Percentiles rank a stretch among this genome's conserved stretches.
phyloP scores from a whole-genome alignment of 2,888 invertebrate genomes.

The Lithosia quadra region DNA sequence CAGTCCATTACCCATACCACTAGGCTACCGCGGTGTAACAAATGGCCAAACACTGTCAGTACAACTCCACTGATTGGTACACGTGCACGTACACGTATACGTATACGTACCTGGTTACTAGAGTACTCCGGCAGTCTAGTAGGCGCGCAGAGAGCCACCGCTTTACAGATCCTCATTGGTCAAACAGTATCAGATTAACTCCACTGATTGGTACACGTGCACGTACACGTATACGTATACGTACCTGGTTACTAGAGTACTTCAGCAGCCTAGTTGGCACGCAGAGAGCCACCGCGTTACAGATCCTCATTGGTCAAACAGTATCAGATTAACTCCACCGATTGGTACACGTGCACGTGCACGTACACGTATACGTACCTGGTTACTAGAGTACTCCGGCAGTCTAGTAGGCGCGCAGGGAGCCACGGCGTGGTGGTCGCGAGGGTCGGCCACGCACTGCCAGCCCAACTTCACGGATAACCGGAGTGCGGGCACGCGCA shows the following conservation, averaged over 20 bases:
- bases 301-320: too few species aligned
- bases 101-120: slow-evolving; percentile 82
- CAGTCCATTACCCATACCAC: too few species aligned
- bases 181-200: too few species aligned
- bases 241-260: slow-evolving; percentile 91
- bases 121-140: slow-evolving; percentile 98
- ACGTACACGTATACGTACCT: slow-evolving; percentile 80
- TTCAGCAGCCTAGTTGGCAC: slow-evolving; percentile 98
- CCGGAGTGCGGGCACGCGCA: slow-evolving; percentile 96
- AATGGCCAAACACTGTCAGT: too few species aligned
- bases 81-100: too few species aligned
- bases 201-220: too few species aligned
- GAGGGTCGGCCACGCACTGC: slow-evolving; percentile 96
- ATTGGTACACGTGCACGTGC: neutral
- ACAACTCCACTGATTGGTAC: too few species aligned
- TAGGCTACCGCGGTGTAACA: too few species aligned
- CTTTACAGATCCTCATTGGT: too few species aligned
- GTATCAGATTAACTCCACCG: neutral
- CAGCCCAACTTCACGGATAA: slow-evolving; percentile 94
- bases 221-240: too few species aligned
- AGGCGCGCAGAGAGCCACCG: slow-evolving; percentile 98
- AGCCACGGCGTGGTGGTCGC: slow-evolving; percentile 98
- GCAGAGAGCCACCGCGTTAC: slow-evolving; percentile 96
- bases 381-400: slow-evolving; percentile 98
- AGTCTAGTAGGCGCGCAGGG: slow-evolving; percentile 98